phyloP scores from a whole-genome alignment of 2,888 invertebrate species.

The Subacronicta megacephala region DNA sequence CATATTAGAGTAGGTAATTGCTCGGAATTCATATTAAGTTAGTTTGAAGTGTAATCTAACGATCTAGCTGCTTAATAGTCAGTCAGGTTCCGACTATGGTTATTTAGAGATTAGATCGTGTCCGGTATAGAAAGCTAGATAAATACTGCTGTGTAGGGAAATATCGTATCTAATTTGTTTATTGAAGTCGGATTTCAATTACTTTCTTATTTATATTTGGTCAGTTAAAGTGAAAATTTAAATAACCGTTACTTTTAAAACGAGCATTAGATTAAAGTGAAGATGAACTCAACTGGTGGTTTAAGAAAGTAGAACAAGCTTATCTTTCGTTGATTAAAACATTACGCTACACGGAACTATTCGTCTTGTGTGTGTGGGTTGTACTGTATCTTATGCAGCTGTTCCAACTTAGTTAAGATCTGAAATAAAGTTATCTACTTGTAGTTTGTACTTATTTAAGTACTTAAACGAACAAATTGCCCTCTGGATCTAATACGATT shows the following conservation, averaged over 20 bases:
- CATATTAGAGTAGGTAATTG: slow-evolving; percentile 22
- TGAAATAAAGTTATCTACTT: slow-evolving; percentile 39
- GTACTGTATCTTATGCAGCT: slow-evolving; percentile 6
- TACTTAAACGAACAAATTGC: slow-evolving; percentile 43
- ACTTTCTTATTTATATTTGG: slow-evolving; percentile 17
- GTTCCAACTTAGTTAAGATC: slow-evolving; percentile 23
- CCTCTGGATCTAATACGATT: slow-evolving; percentile 53
- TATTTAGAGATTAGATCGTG: slow-evolving; percentile 61
- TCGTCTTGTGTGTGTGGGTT: neutral
- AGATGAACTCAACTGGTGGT: slow-evolving; percentile 27
- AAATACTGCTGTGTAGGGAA: slow-evolving; percentile 34
- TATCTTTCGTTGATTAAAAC: slow-evolving; percentile 34
- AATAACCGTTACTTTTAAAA: slow-evolving; percentile 19
- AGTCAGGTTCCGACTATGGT: slow-evolving; percentile 51
- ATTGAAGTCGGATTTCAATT: slow-evolving; percentile 26
- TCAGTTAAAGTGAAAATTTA: slow-evolving; percentile 9
- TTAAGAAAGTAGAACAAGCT: slow-evolving; percentile 21
- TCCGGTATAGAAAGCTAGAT: slow-evolving; percentile 59
- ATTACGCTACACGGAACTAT: slow-evolving; percentile 20
- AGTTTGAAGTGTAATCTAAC: slow-evolving; percentile 55
- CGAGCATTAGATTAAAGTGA: slow-evolving; percentile 15
- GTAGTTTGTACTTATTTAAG: slow-evolving; percentile 28
- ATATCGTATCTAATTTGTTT: slow-evolving; percentile 38
- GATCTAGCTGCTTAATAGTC: slow-evolving; percentile 61
- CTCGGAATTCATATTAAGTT: slow-evolving; percentile 41